phyloP scores from a whole-genome alignment of 2,113 vertebrate genomes.

The Malurus alboscapulatus region DNA sequence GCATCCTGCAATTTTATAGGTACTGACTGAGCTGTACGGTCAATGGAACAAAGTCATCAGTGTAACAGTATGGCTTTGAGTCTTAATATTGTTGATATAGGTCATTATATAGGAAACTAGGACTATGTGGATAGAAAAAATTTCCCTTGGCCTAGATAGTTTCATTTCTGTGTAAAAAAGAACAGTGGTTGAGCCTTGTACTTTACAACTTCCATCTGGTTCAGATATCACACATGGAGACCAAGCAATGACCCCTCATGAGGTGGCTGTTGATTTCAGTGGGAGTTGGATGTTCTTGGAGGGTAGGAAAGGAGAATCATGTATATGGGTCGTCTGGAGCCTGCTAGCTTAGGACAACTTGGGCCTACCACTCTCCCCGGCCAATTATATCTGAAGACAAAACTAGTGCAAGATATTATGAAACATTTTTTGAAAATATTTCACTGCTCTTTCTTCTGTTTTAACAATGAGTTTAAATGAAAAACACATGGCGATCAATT shows the following conservation, averaged over 20 bases:
- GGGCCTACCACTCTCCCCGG: neutral
- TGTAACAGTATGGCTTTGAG: conserved; percentile 3
- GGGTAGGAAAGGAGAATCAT: neutral
- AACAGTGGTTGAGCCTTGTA: neutral
- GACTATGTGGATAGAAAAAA: neutral
- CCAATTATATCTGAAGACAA: neutral
- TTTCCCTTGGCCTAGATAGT: conserved; percentile 9
- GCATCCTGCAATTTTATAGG: conserved; percentile 58
- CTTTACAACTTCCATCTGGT: neutral
- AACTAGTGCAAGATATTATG: neutral
- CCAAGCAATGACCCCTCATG: neutral
- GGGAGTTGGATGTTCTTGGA: neutral
- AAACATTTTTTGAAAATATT: neutral
- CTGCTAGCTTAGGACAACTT: neutral
- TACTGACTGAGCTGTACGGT: conserved; percentile 36
- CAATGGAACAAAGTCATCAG: conserved; percentile 38
- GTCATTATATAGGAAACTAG: conserved; percentile 17
- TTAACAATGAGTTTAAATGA: neutral
- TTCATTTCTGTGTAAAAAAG: neutral
- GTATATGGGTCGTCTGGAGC: neutral
- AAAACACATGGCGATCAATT: neutral
- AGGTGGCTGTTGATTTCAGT: neutral
- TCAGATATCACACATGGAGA: neutral
- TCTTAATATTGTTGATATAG: conserved; percentile 30
- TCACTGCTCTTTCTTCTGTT: neutral